Conservation (phyloP, 1,140 invertebrate species). For the Pseudomyrmex pallidus region DNA sequence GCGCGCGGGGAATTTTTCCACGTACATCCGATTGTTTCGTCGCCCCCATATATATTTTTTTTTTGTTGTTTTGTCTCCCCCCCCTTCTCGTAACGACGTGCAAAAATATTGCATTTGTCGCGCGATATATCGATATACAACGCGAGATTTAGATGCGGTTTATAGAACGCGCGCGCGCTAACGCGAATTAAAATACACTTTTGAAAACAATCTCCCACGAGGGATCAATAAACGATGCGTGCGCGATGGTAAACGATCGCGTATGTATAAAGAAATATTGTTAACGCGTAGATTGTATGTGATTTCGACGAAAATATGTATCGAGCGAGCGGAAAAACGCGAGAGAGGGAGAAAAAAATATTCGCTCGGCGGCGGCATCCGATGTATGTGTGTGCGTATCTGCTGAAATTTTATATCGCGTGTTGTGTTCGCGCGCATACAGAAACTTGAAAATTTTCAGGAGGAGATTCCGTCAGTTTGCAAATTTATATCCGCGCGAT, state of each 20-base stretch:
- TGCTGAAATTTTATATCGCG: constrained; percentile 11
- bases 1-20: too few relatives aligned
- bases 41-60: not conserved
- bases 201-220: constrained; percentile 22
- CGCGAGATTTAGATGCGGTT: not conserved
- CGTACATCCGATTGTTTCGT: not conserved
- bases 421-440: not conserved
- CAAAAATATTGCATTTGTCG: not conserved
- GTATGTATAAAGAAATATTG: constrained; percentile 18
- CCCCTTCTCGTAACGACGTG: not conserved
- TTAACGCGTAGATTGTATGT: constrained; percentile 44
- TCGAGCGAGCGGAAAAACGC: not conserved
- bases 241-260: constrained; percentile 4
- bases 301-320: constrained; percentile 39
- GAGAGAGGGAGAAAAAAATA: constrained; percentile 6
- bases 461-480: constrained; percentile 9
- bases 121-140: not conserved
- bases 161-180: not conserved
- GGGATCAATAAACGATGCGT: constrained; percentile 4
- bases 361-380: not conserved
- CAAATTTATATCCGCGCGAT: constrained; percentile 39
- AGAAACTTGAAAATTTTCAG: constrained; percentile 47
- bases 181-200: constrained; percentile 34
- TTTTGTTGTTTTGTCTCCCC: not conserved
- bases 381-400: not conserved